Percentiles rank a stretch among this genome's conserved stretches.
These are phyloP conservation scores for Perccottus glenii DNA, from an alignment of 2,113 vertebrate species.

Conservation along the genomic window DNA sequence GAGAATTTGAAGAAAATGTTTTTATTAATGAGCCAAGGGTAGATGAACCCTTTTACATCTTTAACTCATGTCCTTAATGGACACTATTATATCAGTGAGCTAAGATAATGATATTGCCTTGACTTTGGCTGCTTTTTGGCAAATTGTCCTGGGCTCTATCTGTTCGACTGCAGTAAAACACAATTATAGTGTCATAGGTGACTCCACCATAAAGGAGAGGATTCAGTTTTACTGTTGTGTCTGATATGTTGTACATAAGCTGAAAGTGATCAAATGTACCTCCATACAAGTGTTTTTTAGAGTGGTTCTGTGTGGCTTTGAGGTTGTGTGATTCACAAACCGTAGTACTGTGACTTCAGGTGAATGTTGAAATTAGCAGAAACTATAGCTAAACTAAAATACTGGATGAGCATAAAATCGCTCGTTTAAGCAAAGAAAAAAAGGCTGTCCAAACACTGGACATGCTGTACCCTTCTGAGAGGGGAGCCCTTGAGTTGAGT, in stretches of 20 bases:
- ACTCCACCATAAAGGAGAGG: neutral
- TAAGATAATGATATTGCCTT: conserved; percentile 33
- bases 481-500: too few relatives aligned
- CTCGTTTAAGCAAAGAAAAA: too few relatives aligned
- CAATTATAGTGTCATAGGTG: conserved; percentile 9
- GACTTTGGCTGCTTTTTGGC: too few relatives aligned
- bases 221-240: neutral
- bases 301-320: neutral
- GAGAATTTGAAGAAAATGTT: conserved; percentile 4
- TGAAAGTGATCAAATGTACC: neutral
- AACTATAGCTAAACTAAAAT: too few relatives aligned
- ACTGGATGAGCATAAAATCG: too few relatives aligned
- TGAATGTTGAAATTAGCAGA: too few relatives aligned
- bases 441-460: too few relatives aligned
- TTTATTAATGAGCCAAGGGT: conserved; percentile 11
- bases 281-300: neutral
- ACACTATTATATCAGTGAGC: conserved; percentile 4
- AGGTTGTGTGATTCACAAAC: neutral
- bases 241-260: neutral
- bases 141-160: conserved; percentile 27
- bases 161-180: neutral
- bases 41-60: conserved; percentile 3
- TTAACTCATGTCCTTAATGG: neutral
- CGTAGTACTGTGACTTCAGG: too few relatives aligned
- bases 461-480: too few relatives aligned